Conservation (phyloP, 92 coral and sea anemone species). For the Epizoanthus rinbou region DNA sequence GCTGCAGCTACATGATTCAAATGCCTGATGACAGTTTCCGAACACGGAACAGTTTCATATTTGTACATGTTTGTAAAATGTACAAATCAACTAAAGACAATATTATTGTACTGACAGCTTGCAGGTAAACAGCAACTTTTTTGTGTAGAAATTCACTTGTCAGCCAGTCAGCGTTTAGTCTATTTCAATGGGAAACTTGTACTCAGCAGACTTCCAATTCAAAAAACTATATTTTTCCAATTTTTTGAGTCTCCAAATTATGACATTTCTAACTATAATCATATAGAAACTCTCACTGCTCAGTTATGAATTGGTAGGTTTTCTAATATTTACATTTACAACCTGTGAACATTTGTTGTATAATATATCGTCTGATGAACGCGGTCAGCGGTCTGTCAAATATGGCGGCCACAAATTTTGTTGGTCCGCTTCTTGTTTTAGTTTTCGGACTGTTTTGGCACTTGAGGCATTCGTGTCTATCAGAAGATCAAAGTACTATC, state of each 20-base stretch:
- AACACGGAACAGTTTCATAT: constrained; percentile 5
- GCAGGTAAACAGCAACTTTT: not conserved
- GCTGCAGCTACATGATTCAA: constrained; percentile 6
- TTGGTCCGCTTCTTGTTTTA: constrained; percentile 5
- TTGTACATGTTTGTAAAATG: not conserved
- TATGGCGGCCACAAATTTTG: constrained; percentile 31
- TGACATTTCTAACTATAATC: not conserved
- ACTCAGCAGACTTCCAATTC: not conserved
- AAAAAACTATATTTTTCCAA: not conserved
- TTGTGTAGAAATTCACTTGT: not conserved
- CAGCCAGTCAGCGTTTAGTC: not conserved
- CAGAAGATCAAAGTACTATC: constrained; percentile 28
- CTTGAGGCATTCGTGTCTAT: constrained; percentile 21
- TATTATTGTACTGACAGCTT: not conserved
- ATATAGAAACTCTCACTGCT: not conserved
- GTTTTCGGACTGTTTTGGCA: constrained; percentile 28
- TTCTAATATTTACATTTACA: not conserved
- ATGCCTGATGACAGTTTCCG: constrained; percentile 1
- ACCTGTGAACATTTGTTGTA: not conserved
- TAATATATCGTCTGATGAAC: not conserved
- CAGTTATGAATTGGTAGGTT: not conserved
- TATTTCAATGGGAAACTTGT: not conserved
- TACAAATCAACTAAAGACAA: not conserved
- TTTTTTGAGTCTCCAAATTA: not conserved
- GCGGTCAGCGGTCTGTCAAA: constrained; percentile 14